Evolutionary conservation across 2,888 invertebrate genomes (phyloP).

Genomic region (Diabrotica balteata): DNA sequence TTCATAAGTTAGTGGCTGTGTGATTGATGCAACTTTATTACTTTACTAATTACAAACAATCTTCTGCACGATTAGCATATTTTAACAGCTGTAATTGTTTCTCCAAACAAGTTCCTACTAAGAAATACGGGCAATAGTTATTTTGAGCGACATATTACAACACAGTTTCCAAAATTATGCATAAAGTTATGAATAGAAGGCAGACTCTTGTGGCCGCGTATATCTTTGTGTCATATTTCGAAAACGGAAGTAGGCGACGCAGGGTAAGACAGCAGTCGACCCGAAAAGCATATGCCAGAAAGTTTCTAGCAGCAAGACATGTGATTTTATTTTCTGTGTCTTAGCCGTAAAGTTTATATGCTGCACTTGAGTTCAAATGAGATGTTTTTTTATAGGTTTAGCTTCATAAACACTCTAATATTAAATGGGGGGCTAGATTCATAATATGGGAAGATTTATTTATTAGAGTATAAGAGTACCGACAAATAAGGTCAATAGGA

Average conservation of each 20-base stretch:
- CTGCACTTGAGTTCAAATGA: too few relatives aligned
- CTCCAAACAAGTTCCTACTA: neutral
- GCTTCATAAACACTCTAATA: too few relatives aligned
- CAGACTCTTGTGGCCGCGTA: conserved; percentile 26
- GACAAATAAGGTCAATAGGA: too few relatives aligned
- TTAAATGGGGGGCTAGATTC: too few relatives aligned
- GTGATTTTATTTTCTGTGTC: neutral
- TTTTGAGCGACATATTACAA: conserved; percentile 25
- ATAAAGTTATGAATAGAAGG: conserved; percentile 35
- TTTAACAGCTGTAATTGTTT: neutral
- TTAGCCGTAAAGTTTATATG: too few relatives aligned
- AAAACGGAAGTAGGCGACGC: conserved; percentile 35
- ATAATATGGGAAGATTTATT: too few relatives aligned
- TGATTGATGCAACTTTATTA: neutral
- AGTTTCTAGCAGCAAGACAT: conserved; percentile 19
- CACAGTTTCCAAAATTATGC: conserved; percentile 34
- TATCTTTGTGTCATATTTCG: conserved; percentile 36
- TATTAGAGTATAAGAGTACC: too few relatives aligned
- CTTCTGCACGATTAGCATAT: neutral
- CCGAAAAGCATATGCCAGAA: conserved; percentile 31
- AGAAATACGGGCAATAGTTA: conserved; percentile 3
- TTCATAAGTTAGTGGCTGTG: too few relatives aligned
- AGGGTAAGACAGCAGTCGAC: conserved; percentile 29
- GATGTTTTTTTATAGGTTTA: too few relatives aligned
- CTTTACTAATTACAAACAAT: neutral